Conservation (phyloP, 2,113 vertebrate species). For the Pitta sordida region DNA sequence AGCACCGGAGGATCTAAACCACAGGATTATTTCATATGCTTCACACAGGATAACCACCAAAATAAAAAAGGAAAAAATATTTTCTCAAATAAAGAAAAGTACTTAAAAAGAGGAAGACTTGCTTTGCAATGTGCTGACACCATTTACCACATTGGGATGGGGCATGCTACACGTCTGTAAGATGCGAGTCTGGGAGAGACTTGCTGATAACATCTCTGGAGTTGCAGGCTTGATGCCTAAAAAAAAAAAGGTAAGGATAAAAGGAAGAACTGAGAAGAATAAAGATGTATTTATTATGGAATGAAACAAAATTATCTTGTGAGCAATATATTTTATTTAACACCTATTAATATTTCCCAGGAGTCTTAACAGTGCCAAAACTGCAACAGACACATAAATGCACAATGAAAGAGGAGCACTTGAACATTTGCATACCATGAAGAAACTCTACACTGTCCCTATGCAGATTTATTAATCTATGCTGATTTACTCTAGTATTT, state of each 20-base stretch:
- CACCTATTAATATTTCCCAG: background rate
- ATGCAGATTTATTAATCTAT: background rate
- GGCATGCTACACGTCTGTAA: constrained; percentile 81
- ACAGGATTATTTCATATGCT: background rate
- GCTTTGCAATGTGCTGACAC: constrained; percentile 81
- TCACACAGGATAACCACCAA: background rate
- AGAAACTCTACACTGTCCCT: background rate
- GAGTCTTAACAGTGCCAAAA: background rate
- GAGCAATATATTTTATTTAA: background rate
- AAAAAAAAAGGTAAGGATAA: background rate
- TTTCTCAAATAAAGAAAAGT: background rate
- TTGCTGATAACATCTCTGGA: constrained; percentile 85
- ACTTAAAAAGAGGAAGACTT: constrained; percentile 1
- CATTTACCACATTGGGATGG: constrained; percentile 78
- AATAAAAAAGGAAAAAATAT: too few relatives aligned
- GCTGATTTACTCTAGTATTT: background rate
- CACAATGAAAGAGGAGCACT: background rate
- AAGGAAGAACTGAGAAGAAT: background rate
- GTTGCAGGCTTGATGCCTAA: constrained; percentile 63
- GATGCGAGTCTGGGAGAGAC: constrained; percentile 83
- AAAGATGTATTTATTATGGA: background rate
- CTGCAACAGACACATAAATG: background rate
- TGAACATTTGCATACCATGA: background rate
- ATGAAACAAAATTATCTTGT: background rate
- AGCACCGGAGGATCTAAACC: too few relatives aligned